Evolutionary conservation across 2,888 invertebrate genomes (phyloP).

Genomic region (Nephrotoma guestfalica): DNA sequence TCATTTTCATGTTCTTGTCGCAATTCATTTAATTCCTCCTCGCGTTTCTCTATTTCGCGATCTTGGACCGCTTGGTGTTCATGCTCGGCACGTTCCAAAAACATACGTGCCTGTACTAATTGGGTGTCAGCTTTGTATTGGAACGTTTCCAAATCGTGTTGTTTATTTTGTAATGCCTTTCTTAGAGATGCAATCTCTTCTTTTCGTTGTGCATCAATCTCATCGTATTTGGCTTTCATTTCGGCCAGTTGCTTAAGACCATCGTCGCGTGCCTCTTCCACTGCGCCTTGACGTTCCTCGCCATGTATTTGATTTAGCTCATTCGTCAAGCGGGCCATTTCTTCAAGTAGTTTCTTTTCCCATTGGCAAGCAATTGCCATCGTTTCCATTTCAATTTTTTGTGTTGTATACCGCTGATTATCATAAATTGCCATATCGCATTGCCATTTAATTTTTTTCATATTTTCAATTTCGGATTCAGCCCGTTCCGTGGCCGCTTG

Average conservation of each 20-base stretch:
- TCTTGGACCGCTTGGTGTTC: slow-evolving; percentile 31
- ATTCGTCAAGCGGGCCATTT: slow-evolving; percentile 43
- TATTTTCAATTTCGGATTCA: slow-evolving; percentile 35
- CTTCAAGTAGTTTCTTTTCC: slow-evolving; percentile 45
- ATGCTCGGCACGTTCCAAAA: slow-evolving; percentile 30
- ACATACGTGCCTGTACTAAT: slow-evolving; percentile 36
- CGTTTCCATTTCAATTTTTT: slow-evolving; percentile 36
- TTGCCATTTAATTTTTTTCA: slow-evolving; percentile 30
- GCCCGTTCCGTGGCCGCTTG: slow-evolving; percentile 37
- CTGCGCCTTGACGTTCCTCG: slow-evolving; percentile 42
- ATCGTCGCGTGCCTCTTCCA: slow-evolving; percentile 39
- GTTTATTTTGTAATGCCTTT: slow-evolving; percentile 47
- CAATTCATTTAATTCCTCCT: slow-evolving; percentile 23
- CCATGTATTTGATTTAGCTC: slow-evolving; percentile 45
- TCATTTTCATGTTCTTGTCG: slow-evolving; percentile 46
- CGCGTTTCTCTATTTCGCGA: slow-evolving; percentile 28
- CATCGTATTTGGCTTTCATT: slow-evolving; percentile 39
- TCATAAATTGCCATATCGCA: slow-evolving; percentile 33
- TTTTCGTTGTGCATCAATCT: slow-evolving; percentile 38
- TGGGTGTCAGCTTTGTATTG: slow-evolving; percentile 54
- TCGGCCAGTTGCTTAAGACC: slow-evolving; percentile 41
- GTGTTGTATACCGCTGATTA: slow-evolving; percentile 33
- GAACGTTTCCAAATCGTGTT: slow-evolving; percentile 44
- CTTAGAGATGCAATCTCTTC: slow-evolving; percentile 49
- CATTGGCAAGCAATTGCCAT: slow-evolving; percentile 43